These are phyloP conservation scores for Abramis brama DNA, from an alignment of 2,113 vertebrate species.

Conservation along the genomic window DNA sequence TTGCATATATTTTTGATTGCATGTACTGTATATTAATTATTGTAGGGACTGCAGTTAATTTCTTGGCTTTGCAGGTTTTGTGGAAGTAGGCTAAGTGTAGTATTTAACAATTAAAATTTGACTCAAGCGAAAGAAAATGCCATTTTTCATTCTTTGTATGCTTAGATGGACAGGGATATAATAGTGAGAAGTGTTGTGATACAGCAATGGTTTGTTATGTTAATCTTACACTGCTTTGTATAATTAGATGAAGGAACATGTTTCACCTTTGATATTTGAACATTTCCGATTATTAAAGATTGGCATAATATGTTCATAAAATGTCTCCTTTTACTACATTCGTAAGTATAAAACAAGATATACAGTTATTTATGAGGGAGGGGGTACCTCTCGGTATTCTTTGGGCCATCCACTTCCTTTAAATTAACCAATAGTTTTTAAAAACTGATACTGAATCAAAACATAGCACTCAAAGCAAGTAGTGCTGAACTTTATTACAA, in stretches of 20 bases:
- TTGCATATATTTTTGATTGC: background rate
- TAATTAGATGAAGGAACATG: background rate
- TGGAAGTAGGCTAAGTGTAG: background rate
- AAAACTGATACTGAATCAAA: too few relatives aligned
- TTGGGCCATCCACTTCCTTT: background rate
- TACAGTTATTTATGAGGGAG: background rate
- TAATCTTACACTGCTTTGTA: background rate
- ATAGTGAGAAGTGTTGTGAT: background rate
- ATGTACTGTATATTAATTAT: background rate
- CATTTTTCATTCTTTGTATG: background rate
- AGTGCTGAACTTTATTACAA: too few relatives aligned
- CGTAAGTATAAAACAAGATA: background rate
- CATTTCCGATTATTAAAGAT: background rate
- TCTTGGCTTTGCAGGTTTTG: background rate
- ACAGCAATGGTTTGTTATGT: background rate
- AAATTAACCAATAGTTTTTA: too few relatives aligned
- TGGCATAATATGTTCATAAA: background rate
- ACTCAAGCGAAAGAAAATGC: background rate
- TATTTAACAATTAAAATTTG: background rate
- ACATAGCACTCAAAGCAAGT: too few relatives aligned
- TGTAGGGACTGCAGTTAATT: background rate
- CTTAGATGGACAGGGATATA: background rate
- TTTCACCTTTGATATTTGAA: background rate
- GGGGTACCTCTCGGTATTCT: background rate
- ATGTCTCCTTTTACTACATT: background rate